A percentile compares a stretch with the other conserved stretches of the same genome.
phyloP scores from a whole-genome alignment of 2,797 vertebrate genomes.

The Anabacerthia variegaticeps region DNA sequence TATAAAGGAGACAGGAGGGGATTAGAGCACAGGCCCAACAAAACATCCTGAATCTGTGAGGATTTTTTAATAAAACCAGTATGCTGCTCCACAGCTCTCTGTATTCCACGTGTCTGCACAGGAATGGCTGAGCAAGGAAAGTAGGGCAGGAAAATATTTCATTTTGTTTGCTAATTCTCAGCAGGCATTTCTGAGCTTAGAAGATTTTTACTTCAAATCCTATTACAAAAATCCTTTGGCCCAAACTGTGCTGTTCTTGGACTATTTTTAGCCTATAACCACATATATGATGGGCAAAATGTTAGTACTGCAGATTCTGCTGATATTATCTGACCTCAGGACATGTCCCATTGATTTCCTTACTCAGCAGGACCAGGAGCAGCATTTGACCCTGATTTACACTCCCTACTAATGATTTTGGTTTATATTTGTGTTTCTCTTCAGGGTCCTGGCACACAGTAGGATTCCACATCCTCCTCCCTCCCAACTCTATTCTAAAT shows the following conservation, averaged over 20 bases:
- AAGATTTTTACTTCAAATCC: constrained; percentile 50
- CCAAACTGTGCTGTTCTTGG: background rate
- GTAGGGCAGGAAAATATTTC: constrained; percentile 50
- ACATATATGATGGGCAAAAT: background rate
- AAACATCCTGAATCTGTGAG: background rate
- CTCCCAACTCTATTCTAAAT: background rate
- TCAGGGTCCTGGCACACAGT: background rate
- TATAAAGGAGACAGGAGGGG: background rate
- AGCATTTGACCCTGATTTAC: constrained; percentile 20
- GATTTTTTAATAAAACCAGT: background rate
- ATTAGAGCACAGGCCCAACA: background rate
- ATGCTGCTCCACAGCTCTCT: background rate
- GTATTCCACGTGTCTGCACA: background rate
- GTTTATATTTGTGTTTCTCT: background rate
- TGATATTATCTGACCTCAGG: constrained; percentile 6
- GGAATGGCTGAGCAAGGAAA: constrained; percentile 24
- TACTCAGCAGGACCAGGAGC: constrained; percentile 23
- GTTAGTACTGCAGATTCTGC: constrained; percentile 1
- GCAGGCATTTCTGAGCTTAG: constrained; percentile 36
- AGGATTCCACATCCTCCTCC: background rate
- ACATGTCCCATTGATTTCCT: constrained; percentile 37
- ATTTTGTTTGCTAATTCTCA: constrained; percentile 40
- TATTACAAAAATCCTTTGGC: constrained; percentile 11
- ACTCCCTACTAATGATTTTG: background rate
- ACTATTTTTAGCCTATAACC: constrained; percentile 49